Conservation (phyloP, 1,140 invertebrate species). For the Bombus balteatus region DNA sequence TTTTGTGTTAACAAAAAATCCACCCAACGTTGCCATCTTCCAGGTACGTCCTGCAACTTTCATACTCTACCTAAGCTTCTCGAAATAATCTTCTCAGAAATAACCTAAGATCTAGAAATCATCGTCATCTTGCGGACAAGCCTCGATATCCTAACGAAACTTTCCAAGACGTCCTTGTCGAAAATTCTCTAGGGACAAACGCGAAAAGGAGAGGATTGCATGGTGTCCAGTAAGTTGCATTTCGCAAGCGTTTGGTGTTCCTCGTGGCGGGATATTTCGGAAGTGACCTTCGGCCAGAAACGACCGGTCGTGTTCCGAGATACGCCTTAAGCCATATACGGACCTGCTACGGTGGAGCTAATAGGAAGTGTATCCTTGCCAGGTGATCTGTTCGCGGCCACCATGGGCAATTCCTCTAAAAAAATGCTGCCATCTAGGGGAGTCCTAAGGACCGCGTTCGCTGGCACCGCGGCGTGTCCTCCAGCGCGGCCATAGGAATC, state of each 20-base stretch:
- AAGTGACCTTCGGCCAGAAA: conserved; percentile 33
- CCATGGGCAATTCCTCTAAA: conserved; percentile 54
- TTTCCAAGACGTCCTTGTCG: no score
- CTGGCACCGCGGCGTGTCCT: conserved; percentile 47
- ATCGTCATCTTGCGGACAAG: not conserved
- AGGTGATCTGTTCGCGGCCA: conserved; percentile 54
- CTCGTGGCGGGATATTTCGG: conserved; percentile 44
- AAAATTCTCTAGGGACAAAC: no score
- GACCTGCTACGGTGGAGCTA: conserved; percentile 60
- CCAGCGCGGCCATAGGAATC: conserved; percentile 50
- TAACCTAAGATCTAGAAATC: no score
- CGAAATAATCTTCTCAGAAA: not conserved
- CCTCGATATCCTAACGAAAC: not conserved
- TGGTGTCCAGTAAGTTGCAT: not conserved
- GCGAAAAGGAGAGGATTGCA: not conserved
- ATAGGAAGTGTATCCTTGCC: conserved; percentile 68
- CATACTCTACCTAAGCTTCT: not conserved
- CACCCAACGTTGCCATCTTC: no score
- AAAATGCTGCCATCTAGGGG: conserved; percentile 65
- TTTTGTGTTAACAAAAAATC: no score
- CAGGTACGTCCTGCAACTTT: not conserved
- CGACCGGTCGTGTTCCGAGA: conserved; percentile 42
- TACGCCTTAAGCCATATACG: conserved; percentile 56
- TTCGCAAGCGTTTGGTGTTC: not conserved
- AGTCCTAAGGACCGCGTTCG: conserved; percentile 63